Base-by-base conservation (phyloP, 2,113 vertebrate species). In the Hippocampus guttulatus region DNA sequence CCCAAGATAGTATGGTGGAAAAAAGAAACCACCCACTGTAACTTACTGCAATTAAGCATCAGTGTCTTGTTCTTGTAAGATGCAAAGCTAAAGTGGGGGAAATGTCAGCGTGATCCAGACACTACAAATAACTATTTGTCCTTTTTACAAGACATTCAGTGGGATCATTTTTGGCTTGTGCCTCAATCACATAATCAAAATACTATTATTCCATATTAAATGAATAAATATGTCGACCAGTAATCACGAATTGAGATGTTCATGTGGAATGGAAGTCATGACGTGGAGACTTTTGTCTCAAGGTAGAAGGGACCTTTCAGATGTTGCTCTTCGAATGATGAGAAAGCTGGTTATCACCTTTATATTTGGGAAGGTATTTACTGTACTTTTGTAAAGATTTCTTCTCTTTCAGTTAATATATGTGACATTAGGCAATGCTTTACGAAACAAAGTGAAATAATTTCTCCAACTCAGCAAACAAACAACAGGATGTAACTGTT, bases 231-330 rank as follows among this genome's bases (percentile, higher is more conserved):
- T 15, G 9, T 27, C 27, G 1, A 58, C 23, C 5, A 16, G 30
- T 10, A 40, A 61, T 21, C 20, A n/a, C 30, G 41, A 63, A 38
- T 10, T 63, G 18, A 63, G 61, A 38, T 12, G 7, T 40, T 41
- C n/a, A 63, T 63, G 38, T n/a, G 20, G 20, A 63, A 21, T 63
- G 30, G 15, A 33, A 54, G 21, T 54, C 10, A 67, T 77, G 76
- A 85, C 88, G 88, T 89, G 83, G 88, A 80, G 79, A 67, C 78
- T 74, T 74, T 51, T 68, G 64, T 85, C 69, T 84, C 55, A 71
- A 76, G 80, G 77, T 69, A 75, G 65, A 79, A 51, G 54, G 75
- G 78, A 57, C 33, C 85, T 89, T 75, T 88, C 80, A 85, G 81
- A 83, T 80, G 79, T 60, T 30, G 14, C 25, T 60, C 6, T 16